These are phyloP conservation scores for Osmoderma eremita DNA, from an alignment of 2,888 invertebrate genomes.

Conservation along the genomic window DNA sequence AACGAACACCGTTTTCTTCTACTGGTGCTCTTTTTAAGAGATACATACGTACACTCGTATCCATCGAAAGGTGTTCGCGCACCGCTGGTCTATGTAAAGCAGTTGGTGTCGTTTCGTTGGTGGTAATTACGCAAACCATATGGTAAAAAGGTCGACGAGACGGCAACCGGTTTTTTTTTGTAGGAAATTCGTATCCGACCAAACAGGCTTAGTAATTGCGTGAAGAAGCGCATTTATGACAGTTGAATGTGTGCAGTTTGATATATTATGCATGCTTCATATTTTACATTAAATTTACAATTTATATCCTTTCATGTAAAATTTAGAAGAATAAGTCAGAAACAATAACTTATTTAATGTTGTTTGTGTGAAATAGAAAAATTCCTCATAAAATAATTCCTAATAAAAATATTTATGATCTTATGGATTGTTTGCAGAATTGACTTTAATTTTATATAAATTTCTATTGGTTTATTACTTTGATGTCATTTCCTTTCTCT, in stretches of 20 bases:
- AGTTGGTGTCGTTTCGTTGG: background rate
- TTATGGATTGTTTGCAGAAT: no score
- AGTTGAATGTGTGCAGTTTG: slow-evolving; percentile 3
- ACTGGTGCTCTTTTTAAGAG: no score
- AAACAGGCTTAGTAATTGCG: slow-evolving; percentile 9
- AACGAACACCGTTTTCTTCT: background rate
- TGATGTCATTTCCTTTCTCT: no score
- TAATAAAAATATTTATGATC: no score
- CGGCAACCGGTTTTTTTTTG: slow-evolving; percentile 17
- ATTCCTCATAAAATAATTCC: no score
- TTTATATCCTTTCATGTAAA: background rate
- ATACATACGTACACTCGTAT: background rate
- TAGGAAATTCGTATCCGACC: slow-evolving; percentile 18
- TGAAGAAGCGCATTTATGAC: slow-evolving; percentile 1
- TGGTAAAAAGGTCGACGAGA: slow-evolving; percentile 9
- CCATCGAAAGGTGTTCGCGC: slow-evolving; percentile 21
- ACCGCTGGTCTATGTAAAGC: slow-evolving; percentile 20
- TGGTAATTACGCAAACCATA: slow-evolving; percentile 13
- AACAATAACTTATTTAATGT: no score
- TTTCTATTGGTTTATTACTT: no score
- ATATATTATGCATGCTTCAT: no score
- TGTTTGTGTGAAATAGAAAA: no score
- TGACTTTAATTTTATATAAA: no score
- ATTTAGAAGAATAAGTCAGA: no score
- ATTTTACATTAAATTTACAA: background rate